Percentiles rank a stretch among this genome's conserved stretches.
phyloP scores from a whole-genome alignment of 92 coral and sea anemone species.

The Actinostola sp. region DNA sequence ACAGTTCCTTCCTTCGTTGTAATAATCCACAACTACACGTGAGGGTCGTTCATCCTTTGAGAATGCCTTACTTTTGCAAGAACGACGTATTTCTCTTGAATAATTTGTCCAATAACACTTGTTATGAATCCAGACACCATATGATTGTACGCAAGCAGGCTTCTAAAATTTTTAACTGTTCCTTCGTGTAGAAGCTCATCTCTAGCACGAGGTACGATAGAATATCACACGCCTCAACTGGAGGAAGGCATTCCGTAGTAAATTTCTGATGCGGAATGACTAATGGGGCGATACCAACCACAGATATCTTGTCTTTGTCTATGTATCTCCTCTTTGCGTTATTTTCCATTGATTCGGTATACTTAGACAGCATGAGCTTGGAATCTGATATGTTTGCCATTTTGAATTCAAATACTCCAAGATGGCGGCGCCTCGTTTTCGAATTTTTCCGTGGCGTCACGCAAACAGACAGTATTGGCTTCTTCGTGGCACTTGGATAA shows the following conservation, averaged over 20 bases:
- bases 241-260: conserved; percentile 44
- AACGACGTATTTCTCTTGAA: conserved; percentile 51
- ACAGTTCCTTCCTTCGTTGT: conserved; percentile 30
- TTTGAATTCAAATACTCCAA: conserved; percentile 28
- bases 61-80: conserved; percentile 51
- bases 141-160: conserved; percentile 59
- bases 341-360: conserved; percentile 22
- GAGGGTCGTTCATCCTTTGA: conserved; percentile 43
- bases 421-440: conserved; percentile 37
- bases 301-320: conserved; percentile 36
- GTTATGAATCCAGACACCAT: conserved; percentile 55
- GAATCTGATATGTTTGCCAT: conserved; percentile 6
- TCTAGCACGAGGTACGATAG: conserved; percentile 29
- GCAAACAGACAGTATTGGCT: conserved; percentile 28
- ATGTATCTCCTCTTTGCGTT: conserved; percentile 15
- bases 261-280: conserved; percentile 25
- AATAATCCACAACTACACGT: conserved; percentile 26
- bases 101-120: conserved; percentile 23
- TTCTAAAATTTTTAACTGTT: conserved; percentile 26
- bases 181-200: conserved; percentile 25
- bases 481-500: conserved; percentile 22
- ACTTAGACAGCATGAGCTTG: conserved; percentile 31
- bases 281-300: conserved; percentile 37
- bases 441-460: conserved; percentile 8
- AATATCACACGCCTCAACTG: conserved; percentile 39